Conservation (phyloP, 64 coral and sea anemone genomes). For the Actinia equina region DNA sequence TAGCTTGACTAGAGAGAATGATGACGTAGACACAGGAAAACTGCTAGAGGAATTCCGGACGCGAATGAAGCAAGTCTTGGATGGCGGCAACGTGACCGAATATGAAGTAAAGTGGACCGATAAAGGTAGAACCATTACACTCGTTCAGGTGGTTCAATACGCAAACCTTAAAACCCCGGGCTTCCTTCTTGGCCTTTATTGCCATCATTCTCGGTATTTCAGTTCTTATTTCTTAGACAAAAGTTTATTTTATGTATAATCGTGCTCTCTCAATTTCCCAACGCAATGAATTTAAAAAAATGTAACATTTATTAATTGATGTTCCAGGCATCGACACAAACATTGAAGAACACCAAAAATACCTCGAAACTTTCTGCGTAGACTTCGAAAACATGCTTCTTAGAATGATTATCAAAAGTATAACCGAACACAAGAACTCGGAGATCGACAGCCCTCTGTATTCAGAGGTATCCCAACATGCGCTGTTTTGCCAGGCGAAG, state of each 20-base stretch:
- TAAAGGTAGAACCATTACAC: background rate
- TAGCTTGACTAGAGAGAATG: background rate
- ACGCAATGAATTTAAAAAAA: background rate
- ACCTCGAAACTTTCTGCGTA: slow-evolving; percentile 49
- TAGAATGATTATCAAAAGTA: slow-evolving; percentile 58
- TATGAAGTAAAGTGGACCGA: slow-evolving; percentile 42
- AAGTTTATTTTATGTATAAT: no score
- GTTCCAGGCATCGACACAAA: slow-evolving; percentile 63
- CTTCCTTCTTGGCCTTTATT: no score
- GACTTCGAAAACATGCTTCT: slow-evolving; percentile 60
- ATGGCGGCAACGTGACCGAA: slow-evolving; percentile 14
- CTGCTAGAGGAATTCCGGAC: slow-evolving; percentile 44
- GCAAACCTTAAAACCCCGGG: no score
- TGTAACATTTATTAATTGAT: background rate
- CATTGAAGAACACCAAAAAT: slow-evolving; percentile 39
- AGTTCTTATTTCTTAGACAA: no score
- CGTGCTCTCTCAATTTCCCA: no score
- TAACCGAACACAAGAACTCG: slow-evolving; percentile 44
- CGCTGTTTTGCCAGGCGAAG: slow-evolving; percentile 66
- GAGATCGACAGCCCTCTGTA: slow-evolving; percentile 60
- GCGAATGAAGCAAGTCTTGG: slow-evolving; percentile 10
- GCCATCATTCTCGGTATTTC: no score
- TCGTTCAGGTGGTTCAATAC: no score
- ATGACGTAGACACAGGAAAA: slow-evolving; percentile 5
- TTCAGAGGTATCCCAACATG: slow-evolving; percentile 63